Percentiles rank a stretch among this genome's conserved stretches.
phyloP scores from a whole-genome alignment of 2,888 invertebrate genomes.

The Arctia plantaginis region DNA sequence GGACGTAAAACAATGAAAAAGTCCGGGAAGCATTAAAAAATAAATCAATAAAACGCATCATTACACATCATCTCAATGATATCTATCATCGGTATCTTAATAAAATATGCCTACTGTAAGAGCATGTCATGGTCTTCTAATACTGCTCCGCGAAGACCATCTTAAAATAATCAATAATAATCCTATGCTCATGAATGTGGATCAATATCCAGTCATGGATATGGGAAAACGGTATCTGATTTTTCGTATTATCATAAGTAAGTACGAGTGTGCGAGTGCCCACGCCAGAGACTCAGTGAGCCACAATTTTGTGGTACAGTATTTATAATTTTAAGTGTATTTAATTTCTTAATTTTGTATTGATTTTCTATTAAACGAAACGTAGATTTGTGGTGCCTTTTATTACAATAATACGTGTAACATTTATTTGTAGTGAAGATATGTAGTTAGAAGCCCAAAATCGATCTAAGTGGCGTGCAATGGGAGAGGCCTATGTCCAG shows the following conservation, averaged over 20 bases:
- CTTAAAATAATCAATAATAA: background rate
- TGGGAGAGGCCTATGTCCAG: too few species aligned
- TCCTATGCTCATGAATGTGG: background rate
- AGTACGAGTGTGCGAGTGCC: background rate
- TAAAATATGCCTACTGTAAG: background rate
- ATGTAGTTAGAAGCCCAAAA: too few species aligned
- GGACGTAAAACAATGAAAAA: background rate
- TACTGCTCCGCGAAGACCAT: background rate
- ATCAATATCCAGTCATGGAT: background rate
- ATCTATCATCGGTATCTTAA: background rate
- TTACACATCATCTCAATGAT: background rate
- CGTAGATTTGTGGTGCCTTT: constrained; percentile 40
- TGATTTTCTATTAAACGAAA: constrained; percentile 49
- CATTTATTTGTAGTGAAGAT: background rate
- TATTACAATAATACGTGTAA: constrained; percentile 19
- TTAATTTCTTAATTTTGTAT: constrained; percentile 34
- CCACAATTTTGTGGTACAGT: background rate
- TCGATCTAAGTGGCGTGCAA: too few species aligned
- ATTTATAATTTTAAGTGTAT: constrained; percentile 26
- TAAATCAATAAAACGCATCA: too few species aligned
- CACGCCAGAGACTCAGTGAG: background rate
- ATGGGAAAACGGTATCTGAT: background rate
- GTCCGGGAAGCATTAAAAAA: background rate
- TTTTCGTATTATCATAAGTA: background rate
- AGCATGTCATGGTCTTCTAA: background rate